A percentile compares a stretch with the other conserved stretches of the same genome.
Conservation (phyloP, 2,113 vertebrate genomes). For the Sorex fumeus region DNA sequence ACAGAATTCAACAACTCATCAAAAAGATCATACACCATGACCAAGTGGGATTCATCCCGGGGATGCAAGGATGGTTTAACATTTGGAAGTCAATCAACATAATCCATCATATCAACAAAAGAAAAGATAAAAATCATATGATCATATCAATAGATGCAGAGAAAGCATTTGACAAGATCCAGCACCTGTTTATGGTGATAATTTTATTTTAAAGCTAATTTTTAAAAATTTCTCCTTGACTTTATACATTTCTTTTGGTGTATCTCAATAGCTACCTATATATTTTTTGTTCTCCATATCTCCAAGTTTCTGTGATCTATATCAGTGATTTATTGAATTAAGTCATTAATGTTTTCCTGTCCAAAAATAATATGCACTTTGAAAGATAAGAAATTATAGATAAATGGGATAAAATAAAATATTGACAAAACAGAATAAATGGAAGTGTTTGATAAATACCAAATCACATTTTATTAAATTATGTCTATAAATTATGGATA, state of each 20-base stretch:
- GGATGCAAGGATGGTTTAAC: no score
- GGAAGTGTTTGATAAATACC: not conserved
- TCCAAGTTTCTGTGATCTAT: not conserved
- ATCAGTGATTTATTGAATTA: not conserved
- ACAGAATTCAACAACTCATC: no score
- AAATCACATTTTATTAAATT: not conserved
- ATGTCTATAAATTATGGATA: not conserved
- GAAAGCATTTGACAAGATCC: no score
- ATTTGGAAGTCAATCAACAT: no score
- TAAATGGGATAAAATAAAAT: not conserved
- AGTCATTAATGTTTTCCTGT: not conserved
- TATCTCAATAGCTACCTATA: not conserved
- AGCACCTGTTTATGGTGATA: no score
- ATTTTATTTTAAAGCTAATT: not conserved
- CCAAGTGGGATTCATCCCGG: no score
- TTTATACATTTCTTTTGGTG: not conserved
- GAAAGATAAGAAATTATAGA: not conserved
- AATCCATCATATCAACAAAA: no score
- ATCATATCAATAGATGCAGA: no score
- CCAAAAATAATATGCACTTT: not conserved
- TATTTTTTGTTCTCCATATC: not conserved
- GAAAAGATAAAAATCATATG: no score
- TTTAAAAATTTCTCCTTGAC: not conserved
- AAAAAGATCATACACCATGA: no score
- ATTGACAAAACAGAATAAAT: conserved; percentile 18